Evolutionary conservation across 2,113 vertebrate species (phyloP).

Genomic region (Pomatorhinus ruficollis): DNA sequence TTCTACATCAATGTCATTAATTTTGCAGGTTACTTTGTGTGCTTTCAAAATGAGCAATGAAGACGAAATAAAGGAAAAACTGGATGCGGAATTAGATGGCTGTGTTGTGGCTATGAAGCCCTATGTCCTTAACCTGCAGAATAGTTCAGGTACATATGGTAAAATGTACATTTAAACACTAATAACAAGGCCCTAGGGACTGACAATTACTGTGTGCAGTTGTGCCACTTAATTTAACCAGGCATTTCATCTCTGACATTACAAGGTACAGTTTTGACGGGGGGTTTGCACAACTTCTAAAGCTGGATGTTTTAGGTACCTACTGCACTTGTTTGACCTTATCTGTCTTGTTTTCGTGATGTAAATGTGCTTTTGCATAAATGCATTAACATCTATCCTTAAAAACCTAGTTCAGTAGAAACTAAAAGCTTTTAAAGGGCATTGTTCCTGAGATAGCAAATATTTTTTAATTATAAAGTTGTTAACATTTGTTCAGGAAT

Average conservation of each 20-base stretch:
- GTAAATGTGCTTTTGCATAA: not conserved
- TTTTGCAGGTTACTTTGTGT: conserved; percentile 11
- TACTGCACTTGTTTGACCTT: not conserved
- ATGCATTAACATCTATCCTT: not conserved
- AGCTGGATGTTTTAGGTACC: not conserved
- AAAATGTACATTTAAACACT: not conserved
- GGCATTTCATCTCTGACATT: not conserved
- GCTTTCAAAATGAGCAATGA: conserved; percentile 74
- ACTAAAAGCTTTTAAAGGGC: not conserved
- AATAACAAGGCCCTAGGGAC: too few relatives aligned
- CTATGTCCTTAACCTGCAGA: conserved; percentile 82
- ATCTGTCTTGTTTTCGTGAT: not conserved
- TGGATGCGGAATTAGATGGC: conserved; percentile 90
- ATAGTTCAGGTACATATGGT: conserved; percentile 79
- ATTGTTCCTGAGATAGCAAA: not conserved
- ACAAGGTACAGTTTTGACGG: not conserved
- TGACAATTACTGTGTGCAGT: not conserved
- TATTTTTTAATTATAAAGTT: not conserved
- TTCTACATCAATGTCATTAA: not conserved
- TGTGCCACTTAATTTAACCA: not conserved
- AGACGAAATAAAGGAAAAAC: conserved; percentile 79
- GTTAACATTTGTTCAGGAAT: not conserved
- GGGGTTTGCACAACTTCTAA: not conserved
- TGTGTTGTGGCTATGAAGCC: conserved; percentile 91
- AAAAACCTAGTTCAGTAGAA: not conserved